A percentile compares a stretch with the other conserved stretches of the same genome.
Conservation (phyloP, 2,797 vertebrate genomes). For the Parauchenoglanis punctatus region DNA sequence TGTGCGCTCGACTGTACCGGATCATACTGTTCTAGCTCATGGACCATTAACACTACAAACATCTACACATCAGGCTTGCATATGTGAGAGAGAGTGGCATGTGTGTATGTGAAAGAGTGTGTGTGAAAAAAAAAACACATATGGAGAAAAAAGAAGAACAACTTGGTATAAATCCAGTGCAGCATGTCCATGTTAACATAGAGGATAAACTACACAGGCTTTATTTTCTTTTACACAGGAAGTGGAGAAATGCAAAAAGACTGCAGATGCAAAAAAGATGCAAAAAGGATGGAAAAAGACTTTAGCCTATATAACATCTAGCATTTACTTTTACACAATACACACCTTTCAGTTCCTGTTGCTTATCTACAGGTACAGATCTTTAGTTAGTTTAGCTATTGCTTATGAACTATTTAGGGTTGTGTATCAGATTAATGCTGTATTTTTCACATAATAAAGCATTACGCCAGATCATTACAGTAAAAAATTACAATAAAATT, state of each 20-base stretch:
- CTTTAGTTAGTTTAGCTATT: background rate
- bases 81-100: background rate
- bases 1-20: background rate
- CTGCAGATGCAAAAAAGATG: no score
- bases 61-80: background rate
- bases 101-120: background rate
- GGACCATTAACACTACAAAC: slow-evolving; percentile 18
- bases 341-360: background rate
- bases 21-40: slow-evolving; percentile 17
- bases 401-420: background rate
- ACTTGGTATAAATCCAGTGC: background rate
- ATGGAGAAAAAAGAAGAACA: background rate
- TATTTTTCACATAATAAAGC: background rate
- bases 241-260: background rate
- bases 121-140: background rate
- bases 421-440: background rate
- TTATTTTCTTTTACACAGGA: background rate
- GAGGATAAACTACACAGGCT: background rate
- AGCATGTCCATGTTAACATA: background rate
- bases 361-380: background rate
- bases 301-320: background rate
- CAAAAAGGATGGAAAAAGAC: background rate
- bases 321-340: background rate
- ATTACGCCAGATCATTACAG: background rate
- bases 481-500: background rate